phyloP scores from a whole-genome alignment of 2,797 vertebrate genomes.

The Acrossocheilus wenchowensis region DNA sequence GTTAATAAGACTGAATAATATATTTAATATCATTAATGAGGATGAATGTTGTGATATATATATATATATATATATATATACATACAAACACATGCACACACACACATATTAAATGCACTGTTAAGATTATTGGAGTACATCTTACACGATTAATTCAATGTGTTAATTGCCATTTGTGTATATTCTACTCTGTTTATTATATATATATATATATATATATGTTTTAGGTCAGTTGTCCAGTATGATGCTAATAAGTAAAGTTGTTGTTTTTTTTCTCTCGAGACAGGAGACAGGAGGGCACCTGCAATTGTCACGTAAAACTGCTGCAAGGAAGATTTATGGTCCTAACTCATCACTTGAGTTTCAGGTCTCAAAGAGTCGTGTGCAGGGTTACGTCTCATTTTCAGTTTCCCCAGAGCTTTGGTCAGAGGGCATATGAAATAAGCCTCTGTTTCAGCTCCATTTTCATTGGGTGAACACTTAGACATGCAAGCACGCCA shows the following conservation, averaged over 20 bases:
- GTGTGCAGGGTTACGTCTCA: slow-evolving; percentile 37
- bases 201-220: too few species aligned
- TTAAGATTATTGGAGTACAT: too few species aligned
- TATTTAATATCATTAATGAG: too few species aligned
- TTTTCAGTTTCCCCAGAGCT: slow-evolving; percentile 27
- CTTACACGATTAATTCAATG: too few species aligned
- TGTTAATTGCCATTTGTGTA: too few species aligned
- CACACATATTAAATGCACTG: too few species aligned
- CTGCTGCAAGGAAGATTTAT: slow-evolving; percentile 24
- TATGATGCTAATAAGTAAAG: background rate
- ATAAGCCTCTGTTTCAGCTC: background rate
- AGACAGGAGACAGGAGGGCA: slow-evolving; percentile 47
- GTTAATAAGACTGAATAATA: too few species aligned
- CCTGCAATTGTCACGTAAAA: slow-evolving; percentile 18
- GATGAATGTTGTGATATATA: too few species aligned
- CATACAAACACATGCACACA: too few species aligned
- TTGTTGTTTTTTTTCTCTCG: background rate
- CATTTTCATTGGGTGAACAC: slow-evolving; percentile 31
- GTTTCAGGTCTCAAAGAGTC: slow-evolving; percentile 14
- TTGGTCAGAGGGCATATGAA: slow-evolving; percentile 12
- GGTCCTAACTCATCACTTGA: slow-evolving; percentile 31
- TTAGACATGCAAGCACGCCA: slow-evolving; percentile 5
- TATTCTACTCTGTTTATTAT: background rate
- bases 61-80: too few species aligned
- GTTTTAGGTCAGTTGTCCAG: background rate